These are phyloP conservation scores for Chaetodon trifascialis DNA, from an alignment of 2,113 vertebrate species.

Conservation along the genomic window DNA sequence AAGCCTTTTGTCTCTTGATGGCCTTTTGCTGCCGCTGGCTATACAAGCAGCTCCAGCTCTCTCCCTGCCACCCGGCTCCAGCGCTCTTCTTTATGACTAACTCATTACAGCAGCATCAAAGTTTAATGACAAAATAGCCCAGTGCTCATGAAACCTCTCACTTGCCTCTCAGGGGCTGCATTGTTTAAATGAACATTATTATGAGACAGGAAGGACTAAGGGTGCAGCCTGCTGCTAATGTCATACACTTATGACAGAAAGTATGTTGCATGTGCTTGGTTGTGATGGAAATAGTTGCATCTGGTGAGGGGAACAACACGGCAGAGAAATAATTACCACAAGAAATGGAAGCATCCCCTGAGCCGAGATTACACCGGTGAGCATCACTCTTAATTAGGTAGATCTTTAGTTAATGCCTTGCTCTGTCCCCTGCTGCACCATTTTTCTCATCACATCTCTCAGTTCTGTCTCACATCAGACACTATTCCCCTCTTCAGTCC, in stretches of 20 bases:
- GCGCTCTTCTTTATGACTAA: conserved; percentile 69
- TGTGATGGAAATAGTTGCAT: conserved; percentile 56
- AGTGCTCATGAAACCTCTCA: conserved; percentile 56
- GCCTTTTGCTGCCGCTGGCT: conserved; percentile 66
- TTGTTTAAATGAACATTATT: conserved; percentile 68
- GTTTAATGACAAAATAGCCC: conserved; percentile 78
- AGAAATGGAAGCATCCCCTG: conserved; percentile 59
- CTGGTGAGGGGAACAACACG: conserved; percentile 46
- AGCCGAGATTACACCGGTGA: conserved; percentile 65
- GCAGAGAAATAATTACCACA: conserved; percentile 71
- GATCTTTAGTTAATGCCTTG: conserved; percentile 73
- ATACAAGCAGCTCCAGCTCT: conserved; percentile 52
- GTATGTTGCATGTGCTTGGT: neutral
- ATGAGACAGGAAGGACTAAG: conserved; percentile 38
- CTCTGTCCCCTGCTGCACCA: conserved; percentile 64
- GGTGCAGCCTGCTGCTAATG: conserved; percentile 18
- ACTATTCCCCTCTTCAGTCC: conserved; percentile 5
- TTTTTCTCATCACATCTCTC: conserved; percentile 41
- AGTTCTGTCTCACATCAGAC: conserved; percentile 20
- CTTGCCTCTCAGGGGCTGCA: conserved; percentile 51
- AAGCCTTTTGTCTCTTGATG: conserved; percentile 67
- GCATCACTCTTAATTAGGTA: conserved; percentile 74
- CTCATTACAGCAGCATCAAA: conserved; percentile 78
- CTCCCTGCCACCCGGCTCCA: conserved; percentile 23
- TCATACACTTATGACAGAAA: conserved; percentile 24